A percentile compares a stretch with the other conserved stretches of the same genome.
Conservation (phyloP, 2,113 vertebrate genomes). For the Macquaria australasica region DNA sequence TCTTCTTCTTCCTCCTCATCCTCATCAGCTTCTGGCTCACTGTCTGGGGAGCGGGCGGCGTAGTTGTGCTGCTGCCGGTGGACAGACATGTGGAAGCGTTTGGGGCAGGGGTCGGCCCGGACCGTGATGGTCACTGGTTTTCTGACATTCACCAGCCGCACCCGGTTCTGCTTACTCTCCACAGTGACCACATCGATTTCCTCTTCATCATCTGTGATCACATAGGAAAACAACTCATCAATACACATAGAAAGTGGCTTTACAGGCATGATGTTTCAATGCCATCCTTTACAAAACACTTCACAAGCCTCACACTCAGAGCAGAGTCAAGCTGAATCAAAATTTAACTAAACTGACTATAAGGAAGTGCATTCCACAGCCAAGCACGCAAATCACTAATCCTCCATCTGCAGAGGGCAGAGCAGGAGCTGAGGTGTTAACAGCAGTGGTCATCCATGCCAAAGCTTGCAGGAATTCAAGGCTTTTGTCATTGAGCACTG, state of each 20-base stretch:
- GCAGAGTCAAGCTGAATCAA: not conserved
- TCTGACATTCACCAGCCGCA: conserved; percentile 84
- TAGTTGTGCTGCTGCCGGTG: conserved; percentile 98
- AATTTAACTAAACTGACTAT: conserved; percentile 11
- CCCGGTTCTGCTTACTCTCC: conserved; percentile 92
- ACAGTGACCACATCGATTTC: conserved; percentile 97
- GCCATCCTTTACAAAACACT: not conserved
- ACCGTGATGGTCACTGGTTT: conserved; percentile 93
- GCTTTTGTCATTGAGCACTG: conserved; percentile 57
- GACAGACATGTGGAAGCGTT: conserved; percentile 94
- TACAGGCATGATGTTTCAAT: too few species aligned
- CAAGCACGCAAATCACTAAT: conserved; percentile 28
- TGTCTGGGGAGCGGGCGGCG: conserved; percentile 91
- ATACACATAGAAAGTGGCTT: not conserved
- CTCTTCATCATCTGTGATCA: conserved; percentile 83
- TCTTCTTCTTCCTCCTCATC: conserved; percentile 31
- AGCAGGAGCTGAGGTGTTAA: conserved; percentile 33
- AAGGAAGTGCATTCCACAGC: conserved; percentile 54
- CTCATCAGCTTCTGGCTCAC: conserved; percentile 69
- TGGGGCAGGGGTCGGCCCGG: conserved; percentile 91
- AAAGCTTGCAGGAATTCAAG: conserved; percentile 44
- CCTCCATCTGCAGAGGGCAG: not conserved
- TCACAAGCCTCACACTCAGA: not conserved
- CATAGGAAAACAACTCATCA: conserved; percentile 45
- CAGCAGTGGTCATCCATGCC: conserved; percentile 34